These are phyloP conservation scores for Puffinus mauretanicus DNA, from an alignment of 2,113 vertebrate genomes.

Conservation along the genomic window DNA sequence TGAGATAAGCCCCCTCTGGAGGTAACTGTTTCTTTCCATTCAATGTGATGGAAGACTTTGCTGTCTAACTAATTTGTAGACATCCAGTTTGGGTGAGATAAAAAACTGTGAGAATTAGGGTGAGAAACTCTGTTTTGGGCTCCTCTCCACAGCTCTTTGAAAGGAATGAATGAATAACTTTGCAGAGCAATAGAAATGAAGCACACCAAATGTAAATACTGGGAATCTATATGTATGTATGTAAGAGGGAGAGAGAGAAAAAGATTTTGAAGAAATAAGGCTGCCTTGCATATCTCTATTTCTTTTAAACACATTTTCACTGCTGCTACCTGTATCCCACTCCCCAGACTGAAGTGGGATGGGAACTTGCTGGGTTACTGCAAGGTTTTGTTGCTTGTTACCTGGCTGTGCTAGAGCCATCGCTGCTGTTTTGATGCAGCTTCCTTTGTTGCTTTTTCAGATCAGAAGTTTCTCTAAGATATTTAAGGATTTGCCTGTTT, in stretches of 20 bases:
- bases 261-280: background rate
- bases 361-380: background rate
- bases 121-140: background rate
- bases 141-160: background rate
- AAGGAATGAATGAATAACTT: background rate
- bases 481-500: background rate
- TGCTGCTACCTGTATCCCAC: background rate
- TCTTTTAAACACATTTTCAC: background rate
- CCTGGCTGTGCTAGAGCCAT: background rate
- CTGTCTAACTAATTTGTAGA: background rate
- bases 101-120: background rate
- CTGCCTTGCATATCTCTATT: background rate
- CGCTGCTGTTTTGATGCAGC: background rate
- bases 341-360: background rate
- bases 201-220: background rate
- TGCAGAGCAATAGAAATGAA: background rate
- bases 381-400: background rate
- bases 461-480: background rate
- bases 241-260: background rate
- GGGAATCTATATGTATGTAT: background rate
- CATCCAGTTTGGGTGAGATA: background rate
- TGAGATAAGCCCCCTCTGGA: background rate
- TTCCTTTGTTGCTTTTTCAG: background rate
- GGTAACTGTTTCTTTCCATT: background rate
- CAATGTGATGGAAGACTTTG: background rate